phyloP scores from a whole-genome alignment of 1,140 invertebrate genomes.

The Bactericera cockerelli region DNA sequence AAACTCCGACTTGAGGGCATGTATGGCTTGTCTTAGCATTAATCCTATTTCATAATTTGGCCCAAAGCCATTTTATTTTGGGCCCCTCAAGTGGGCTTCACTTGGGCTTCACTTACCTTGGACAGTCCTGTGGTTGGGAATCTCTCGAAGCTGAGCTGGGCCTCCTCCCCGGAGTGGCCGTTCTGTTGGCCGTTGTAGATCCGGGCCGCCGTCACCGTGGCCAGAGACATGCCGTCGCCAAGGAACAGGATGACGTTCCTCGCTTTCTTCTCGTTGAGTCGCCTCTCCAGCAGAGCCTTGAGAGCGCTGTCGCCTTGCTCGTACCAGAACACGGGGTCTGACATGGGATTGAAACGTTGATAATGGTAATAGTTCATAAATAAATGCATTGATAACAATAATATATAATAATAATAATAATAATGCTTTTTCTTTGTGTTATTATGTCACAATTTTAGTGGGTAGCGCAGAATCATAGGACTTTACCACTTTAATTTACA shows the following conservation, averaged over 20 bases:
- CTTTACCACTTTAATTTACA: too few species aligned
- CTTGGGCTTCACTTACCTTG: constrained; percentile 52
- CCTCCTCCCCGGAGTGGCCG: constrained; percentile 34
- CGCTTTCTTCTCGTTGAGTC: constrained; percentile 28
- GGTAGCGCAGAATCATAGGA: too few species aligned
- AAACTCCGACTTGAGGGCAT: too few species aligned
- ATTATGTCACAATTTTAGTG: too few species aligned
- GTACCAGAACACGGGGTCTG: not conserved
- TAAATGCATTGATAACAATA: too few species aligned
- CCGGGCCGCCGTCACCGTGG: constrained; percentile 48
- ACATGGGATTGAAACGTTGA: not conserved
- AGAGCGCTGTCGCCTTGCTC: not conserved
- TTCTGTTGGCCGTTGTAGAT: constrained; percentile 43
- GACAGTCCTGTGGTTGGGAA: constrained; percentile 55
- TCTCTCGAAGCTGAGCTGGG: constrained; percentile 50
- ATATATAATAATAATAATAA: too few species aligned
- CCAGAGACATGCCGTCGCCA: constrained; percentile 58
- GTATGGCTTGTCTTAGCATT: too few species aligned
- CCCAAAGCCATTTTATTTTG: too few species aligned
- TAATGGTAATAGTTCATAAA: too few species aligned
- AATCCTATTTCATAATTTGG: too few species aligned
- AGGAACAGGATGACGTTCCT: constrained; percentile 56
- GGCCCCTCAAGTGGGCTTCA: too few species aligned
- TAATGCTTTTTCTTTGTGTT: too few species aligned
- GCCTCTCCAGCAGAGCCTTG: not conserved